These are phyloP conservation scores for Polietes domitor DNA, from an alignment of 2,888 invertebrate species.

Conservation along the genomic window DNA sequence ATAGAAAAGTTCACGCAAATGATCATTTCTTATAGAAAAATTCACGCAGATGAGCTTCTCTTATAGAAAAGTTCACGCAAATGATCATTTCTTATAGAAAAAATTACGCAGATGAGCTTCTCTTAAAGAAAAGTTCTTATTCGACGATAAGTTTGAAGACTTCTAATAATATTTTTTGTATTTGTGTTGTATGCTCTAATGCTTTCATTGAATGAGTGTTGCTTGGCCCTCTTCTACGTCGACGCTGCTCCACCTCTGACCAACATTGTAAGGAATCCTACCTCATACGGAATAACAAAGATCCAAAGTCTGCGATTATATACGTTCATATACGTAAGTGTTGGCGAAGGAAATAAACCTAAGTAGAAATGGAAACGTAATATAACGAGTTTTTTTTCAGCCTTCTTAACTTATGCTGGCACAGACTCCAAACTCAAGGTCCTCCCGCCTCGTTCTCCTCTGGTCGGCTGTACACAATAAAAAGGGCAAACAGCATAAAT, in stretches of 20 bases:
- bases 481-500: constrained; percentile 63
- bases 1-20: neutral
- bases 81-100: neutral
- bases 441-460: neutral
- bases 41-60: neutral
- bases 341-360: constrained; percentile 61
- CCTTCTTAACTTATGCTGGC: constrained; percentile 29
- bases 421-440: constrained; percentile 5
- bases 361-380: constrained; percentile 63
- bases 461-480: neutral
- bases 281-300: constrained; percentile 8
- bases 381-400: constrained; percentile 54
- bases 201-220: no score
- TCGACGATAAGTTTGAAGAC: no score
- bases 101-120: neutral
- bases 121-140: neutral
- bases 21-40: neutral
- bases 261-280: neutral
- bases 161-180: no score
- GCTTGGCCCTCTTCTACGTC: no score
- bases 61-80: neutral
- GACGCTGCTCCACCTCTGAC: constrained; percentile 30
- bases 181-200: no score
- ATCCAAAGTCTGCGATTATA: constrained; percentile 57
- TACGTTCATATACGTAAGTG: neutral